phyloP scores from a whole-genome alignment of 2,797 vertebrate genomes.

The Clarias pachynema region DNA sequence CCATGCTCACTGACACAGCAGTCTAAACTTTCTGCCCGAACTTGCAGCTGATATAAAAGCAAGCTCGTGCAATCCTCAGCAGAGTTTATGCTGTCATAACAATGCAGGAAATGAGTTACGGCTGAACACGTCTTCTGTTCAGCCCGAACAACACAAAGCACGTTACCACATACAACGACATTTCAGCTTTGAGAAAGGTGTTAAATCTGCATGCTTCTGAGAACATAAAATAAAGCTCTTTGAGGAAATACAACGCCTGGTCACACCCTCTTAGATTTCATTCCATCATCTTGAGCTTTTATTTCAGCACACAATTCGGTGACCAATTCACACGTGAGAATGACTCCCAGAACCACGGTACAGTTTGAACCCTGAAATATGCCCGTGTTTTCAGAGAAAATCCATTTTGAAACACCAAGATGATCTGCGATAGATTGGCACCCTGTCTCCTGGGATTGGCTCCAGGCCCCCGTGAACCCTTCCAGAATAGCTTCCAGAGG shows the following conservation, averaged over 20 bases:
- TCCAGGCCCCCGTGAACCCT: not conserved
- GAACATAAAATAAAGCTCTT: not conserved
- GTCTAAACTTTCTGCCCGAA: conserved; percentile 62
- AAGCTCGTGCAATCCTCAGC: conserved; percentile 50
- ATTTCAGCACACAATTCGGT: too few relatives aligned
- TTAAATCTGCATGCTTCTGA: not conserved
- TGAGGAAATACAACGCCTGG: not conserved
- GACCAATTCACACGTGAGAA: too few relatives aligned
- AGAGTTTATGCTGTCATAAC: conserved; percentile 56
- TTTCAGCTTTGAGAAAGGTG: not conserved
- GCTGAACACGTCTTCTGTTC: conserved; percentile 23
- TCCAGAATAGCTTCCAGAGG: not conserved
- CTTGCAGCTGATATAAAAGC: conserved; percentile 57
- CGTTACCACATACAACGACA: too few relatives aligned
- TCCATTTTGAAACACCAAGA: too few relatives aligned
- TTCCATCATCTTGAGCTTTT: too few relatives aligned
- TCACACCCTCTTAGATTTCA: too few relatives aligned
- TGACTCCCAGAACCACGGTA: too few relatives aligned
- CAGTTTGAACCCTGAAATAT: too few relatives aligned
- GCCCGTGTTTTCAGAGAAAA: too few relatives aligned
- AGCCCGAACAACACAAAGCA: conserved; percentile 6
- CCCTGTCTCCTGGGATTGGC: too few relatives aligned
- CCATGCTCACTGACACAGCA: conserved; percentile 54
- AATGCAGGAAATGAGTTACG: conserved; percentile 30
- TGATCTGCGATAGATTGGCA: too few relatives aligned